Base-by-base conservation (phyloP, 2,113 vertebrate species). In the Pomatostomus ruficeps region DNA sequence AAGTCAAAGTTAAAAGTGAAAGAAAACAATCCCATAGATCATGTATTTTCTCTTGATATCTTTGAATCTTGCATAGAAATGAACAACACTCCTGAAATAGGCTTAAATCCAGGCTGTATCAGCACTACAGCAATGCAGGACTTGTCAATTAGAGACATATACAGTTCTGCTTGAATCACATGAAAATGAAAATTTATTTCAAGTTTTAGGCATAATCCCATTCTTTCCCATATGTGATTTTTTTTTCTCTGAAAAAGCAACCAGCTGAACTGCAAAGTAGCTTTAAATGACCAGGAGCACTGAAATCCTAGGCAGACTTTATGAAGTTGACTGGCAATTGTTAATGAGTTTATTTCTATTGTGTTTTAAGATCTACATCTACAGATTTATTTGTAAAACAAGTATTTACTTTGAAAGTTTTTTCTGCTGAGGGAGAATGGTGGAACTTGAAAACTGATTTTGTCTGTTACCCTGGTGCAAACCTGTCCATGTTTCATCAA, bases 11-110 rank as follows among this genome's bases (percentile, higher is more conserved):
- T 92, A 93, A 89, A 96, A 92, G 49, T 85, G 42, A 93, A 93
- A n/a, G 31, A 82, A 87, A 2, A 95, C 81, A 91, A 86, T 71
- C 23, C 58, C n/a, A 79, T 57, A 91, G 79, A 93, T 92, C 51
- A 85, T 12, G 4, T 86, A 24, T 95, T 98, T 97, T 91, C 48
- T 91, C 54, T 94, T 95, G 91, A 49, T 94, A 89, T 92, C 75
- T 89, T 54, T 94, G 96, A 89, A 92, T 95, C 78, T 95, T 96
- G 85, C 59, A 71, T 76, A 85, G 88, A 96, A 97, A 96, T 97
- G 88, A 97, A 43, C 84, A 96, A 74, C 28, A 25, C 73, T 91
- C 49, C 58, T 93, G 76, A 97, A 91, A 92, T 58, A 94, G 75
- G 55, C 63, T 97, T 97, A 94, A 96, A 88, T 46, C 63, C 72